Percentiles rank a stretch among this genome's conserved stretches.
These are phyloP conservation scores for Centropristis striata DNA, from an alignment of 2,113 vertebrate species.

Conservation along the genomic window DNA sequence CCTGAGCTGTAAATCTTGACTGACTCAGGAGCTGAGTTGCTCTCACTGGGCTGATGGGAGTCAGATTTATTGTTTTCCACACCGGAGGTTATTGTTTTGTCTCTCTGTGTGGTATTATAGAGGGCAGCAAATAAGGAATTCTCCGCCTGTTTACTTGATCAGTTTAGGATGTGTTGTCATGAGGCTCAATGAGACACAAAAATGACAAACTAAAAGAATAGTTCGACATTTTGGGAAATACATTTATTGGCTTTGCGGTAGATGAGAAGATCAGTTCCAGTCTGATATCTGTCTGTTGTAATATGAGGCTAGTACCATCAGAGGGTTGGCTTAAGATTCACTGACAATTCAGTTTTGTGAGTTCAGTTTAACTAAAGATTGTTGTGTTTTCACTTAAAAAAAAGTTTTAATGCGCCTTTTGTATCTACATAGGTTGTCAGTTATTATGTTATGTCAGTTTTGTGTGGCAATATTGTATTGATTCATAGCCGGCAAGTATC, in stretches of 20 bases:
- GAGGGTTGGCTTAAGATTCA: neutral
- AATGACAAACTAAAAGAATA: neutral
- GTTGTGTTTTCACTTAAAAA: too few species aligned
- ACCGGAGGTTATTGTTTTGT: constrained; percentile 24
- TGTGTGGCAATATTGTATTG: too few species aligned
- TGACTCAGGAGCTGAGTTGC: constrained; percentile 13
- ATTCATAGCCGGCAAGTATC: too few species aligned
- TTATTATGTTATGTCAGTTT: too few species aligned
- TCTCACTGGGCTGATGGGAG: constrained; percentile 17
- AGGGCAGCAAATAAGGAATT: neutral
- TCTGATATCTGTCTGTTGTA: neutral
- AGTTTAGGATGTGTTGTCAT: neutral
- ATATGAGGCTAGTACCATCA: neutral
- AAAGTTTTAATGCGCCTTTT: too few species aligned
- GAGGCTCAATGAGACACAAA: neutral
- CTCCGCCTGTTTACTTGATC: neutral
- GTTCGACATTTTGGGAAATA: neutral
- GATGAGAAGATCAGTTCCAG: neutral
- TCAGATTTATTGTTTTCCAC: constrained; percentile 38
- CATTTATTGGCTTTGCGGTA: neutral
- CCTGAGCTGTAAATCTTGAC: constrained; percentile 31
- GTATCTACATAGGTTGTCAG: too few species aligned
- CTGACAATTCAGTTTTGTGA: too few species aligned
- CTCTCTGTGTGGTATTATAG: constrained; percentile 3
- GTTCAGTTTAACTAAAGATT: too few species aligned